These are phyloP conservation scores for Numida meleagris DNA, from an alignment of 2,113 vertebrate species.

Conservation along the genomic window DNA sequence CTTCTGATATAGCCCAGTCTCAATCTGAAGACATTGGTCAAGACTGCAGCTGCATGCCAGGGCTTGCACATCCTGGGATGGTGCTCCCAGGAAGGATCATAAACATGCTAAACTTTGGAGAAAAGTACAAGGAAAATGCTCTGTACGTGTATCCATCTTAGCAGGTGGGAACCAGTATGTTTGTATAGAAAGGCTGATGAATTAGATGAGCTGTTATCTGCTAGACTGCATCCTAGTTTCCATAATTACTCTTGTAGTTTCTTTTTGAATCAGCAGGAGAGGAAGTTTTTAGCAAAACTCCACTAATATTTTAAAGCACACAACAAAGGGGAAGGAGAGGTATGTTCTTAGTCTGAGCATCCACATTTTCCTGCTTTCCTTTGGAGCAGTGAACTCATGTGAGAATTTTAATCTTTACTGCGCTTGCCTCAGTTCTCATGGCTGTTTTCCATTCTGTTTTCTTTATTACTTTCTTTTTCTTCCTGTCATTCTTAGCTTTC, in stretches of 20 bases:
- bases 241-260: background rate
- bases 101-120: background rate
- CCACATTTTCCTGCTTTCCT: constrained; percentile 29
- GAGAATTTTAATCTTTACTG: constrained; percentile 59
- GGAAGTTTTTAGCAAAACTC: background rate
- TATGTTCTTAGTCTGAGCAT: background rate
- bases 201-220: background rate
- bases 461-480: constrained; percentile 83
- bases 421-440: constrained; percentile 77
- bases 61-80: background rate
- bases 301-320: background rate
- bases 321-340: background rate
- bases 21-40: background rate
- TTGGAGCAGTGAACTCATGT: background rate
- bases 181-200: background rate
- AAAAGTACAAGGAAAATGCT: background rate
- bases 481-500: constrained; percentile 87
- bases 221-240: background rate
- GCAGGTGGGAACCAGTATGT: background rate
- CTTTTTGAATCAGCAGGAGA: background rate
- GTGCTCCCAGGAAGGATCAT: background rate
- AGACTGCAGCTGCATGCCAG: background rate
- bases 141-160: background rate
- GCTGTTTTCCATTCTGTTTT: constrained; percentile 73
- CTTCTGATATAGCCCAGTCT: background rate